Evolutionary conservation across 2,888 invertebrate species (phyloP).

Genomic region (Noctua fimbriata): DNA sequence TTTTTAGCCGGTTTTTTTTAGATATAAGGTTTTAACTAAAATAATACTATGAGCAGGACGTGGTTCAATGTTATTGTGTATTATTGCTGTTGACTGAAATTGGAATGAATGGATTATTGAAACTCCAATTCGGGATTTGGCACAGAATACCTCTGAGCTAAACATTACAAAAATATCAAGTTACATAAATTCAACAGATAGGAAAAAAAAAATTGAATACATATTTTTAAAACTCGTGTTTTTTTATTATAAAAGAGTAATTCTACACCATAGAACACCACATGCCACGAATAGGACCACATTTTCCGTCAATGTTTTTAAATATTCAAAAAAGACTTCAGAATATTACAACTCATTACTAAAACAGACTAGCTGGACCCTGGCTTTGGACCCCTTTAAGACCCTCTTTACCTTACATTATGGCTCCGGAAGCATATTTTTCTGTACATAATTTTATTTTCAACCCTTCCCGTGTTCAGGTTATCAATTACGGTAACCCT

Average conservation of each 20-base stretch:
- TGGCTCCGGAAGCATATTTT: constrained; percentile 65
- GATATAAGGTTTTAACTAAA: no score
- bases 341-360: constrained; percentile 39
- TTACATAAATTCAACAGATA: not conserved
- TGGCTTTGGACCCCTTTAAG: constrained; percentile 39
- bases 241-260: not conserved
- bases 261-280: not conserved
- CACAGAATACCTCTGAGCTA: not conserved
- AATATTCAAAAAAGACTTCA: constrained; percentile 28
- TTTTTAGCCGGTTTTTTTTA: not conserved
- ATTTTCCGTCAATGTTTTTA: not conserved
- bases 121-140: not conserved
- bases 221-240: not conserved
- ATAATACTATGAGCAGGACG: not conserved
- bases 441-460: constrained; percentile 66
- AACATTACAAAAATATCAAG: not conserved
- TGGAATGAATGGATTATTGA: not conserved
- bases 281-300: not conserved
- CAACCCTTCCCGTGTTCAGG: constrained; percentile 66
- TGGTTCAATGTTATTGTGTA: not conserved
- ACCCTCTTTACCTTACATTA: constrained; percentile 56
- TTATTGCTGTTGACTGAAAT: not conserved
- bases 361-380: constrained; percentile 36
- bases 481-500: constrained; percentile 69
- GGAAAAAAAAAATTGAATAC: not conserved